phyloP scores from a whole-genome alignment of 64 coral and sea anemone genomes.

The Stichodactyla mertensii region DNA sequence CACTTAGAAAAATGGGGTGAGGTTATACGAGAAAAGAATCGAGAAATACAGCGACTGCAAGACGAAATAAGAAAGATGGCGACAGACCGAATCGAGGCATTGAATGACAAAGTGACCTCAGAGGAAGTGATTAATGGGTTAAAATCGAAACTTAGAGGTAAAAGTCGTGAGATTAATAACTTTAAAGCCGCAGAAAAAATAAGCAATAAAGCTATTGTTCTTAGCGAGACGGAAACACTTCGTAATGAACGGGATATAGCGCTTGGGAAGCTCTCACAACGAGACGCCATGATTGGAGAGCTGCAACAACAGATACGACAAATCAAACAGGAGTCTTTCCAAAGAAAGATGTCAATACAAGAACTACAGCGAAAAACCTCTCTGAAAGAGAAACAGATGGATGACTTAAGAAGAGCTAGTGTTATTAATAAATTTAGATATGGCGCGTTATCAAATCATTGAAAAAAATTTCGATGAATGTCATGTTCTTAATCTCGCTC shows the following conservation, averaged over 20 bases:
- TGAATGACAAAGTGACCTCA: constrained; percentile 49
- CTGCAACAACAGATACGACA: constrained; percentile 25
- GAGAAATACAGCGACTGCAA: constrained; percentile 46
- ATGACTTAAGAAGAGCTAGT: constrained; percentile 51
- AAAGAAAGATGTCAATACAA: constrained; percentile 52
- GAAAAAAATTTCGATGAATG: neutral
- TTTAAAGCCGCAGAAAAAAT: constrained; percentile 49
- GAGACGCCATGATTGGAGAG: constrained; percentile 31
- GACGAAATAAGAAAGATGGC: constrained; percentile 57
- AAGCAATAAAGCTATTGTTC: constrained; percentile 71
- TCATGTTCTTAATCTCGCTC: too few species aligned
- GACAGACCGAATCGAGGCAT: constrained; percentile 57
- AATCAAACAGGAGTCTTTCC: constrained; percentile 19
- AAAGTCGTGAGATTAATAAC: constrained; percentile 40
- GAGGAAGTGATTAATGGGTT: constrained; percentile 41
- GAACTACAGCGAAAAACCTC: constrained; percentile 38
- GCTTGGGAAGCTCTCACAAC: constrained; percentile 35
- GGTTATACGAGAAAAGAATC: constrained; percentile 57
- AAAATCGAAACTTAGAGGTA: constrained; percentile 60
- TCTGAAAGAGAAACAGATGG: constrained; percentile 62
- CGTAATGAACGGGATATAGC: constrained; percentile 51
- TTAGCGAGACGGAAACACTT: constrained; percentile 70
- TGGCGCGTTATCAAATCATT: neutral
- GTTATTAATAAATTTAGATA: neutral
- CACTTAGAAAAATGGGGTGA: constrained; percentile 64